Conservation (phyloP, 1,140 invertebrate genomes). For the Probaryconus sp. region DNA sequence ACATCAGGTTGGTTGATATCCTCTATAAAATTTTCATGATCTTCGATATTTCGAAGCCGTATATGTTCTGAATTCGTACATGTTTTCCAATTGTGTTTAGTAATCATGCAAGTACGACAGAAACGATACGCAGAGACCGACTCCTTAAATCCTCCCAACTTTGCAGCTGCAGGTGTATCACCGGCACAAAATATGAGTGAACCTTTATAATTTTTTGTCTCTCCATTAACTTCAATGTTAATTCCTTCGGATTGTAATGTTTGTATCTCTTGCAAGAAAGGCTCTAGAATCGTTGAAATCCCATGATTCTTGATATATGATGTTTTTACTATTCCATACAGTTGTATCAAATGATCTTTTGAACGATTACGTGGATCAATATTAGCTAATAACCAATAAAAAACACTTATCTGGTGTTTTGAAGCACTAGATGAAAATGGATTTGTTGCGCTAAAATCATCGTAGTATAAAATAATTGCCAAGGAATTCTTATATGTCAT, state of each 20-base stretch:
- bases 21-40: constrained; percentile 17
- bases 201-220: constrained; percentile 36
- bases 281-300: constrained; percentile 6
- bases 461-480: constrained; percentile 53
- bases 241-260: constrained; percentile 14
- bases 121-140: constrained; percentile 43
- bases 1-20: constrained; percentile 18
- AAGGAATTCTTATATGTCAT: constrained; percentile 25
- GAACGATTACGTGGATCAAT: constrained; percentile 31
- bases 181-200: constrained; percentile 48
- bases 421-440: not conserved
- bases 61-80: constrained; percentile 7
- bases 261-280: constrained; percentile 1
- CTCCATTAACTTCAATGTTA: not conserved
- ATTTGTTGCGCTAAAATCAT: constrained; percentile 39
- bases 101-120: constrained; percentile 42
- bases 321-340: constrained; percentile 22
- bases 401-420: constrained; percentile 37
- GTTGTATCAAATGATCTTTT: constrained; percentile 4
- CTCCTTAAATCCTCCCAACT: constrained; percentile 52
- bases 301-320: constrained; percentile 21
- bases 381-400: constrained; percentile 28
- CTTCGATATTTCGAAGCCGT: not conserved
- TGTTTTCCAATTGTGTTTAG: constrained; percentile 23
- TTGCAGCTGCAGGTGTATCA: constrained; percentile 49